These are phyloP conservation scores for Argopecten irradians DNA, from an alignment of 1,140 invertebrate species.

Conservation along the genomic window DNA sequence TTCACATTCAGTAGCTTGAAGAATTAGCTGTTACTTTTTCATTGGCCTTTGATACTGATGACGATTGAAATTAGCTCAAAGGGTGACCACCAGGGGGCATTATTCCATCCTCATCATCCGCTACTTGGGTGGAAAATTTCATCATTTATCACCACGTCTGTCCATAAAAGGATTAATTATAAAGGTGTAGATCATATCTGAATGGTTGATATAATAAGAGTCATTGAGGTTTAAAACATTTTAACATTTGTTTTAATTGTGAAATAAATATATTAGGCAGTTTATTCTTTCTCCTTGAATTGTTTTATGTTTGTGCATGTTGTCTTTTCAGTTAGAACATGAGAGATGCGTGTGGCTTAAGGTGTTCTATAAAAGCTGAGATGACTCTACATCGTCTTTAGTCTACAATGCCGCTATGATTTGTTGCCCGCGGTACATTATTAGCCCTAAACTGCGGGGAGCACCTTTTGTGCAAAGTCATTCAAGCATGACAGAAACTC, in stretches of 20 bases:
- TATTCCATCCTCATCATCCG: not conserved
- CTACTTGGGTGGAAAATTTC: not conserved
- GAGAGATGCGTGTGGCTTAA: not conserved
- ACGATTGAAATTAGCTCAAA: not conserved
- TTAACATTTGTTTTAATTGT: slow-evolving; percentile 16
- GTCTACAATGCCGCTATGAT: not conserved
- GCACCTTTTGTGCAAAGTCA: not conserved
- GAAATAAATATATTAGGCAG: slow-evolving; percentile 11
- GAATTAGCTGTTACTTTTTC: not conserved
- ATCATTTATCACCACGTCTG: not conserved
- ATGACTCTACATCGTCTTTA: not conserved
- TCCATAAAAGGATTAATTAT: not conserved
- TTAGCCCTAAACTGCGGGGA: not conserved
- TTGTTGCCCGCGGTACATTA: not conserved
- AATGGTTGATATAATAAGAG: not conserved
- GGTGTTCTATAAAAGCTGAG: not conserved
- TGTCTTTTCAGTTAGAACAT: not conserved
- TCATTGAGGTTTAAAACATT: not conserved
- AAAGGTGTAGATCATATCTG: not conserved
- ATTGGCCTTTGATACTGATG: not conserved
- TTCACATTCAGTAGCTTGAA: not conserved
- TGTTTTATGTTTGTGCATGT: slow-evolving; percentile 15
- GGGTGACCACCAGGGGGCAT: not conserved
- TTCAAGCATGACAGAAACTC: slow-evolving; percentile 5
- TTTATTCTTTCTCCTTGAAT: not conserved